Base-by-base conservation (phyloP, 2,888 invertebrate genomes). In the Lomographa bimaculata region DNA sequence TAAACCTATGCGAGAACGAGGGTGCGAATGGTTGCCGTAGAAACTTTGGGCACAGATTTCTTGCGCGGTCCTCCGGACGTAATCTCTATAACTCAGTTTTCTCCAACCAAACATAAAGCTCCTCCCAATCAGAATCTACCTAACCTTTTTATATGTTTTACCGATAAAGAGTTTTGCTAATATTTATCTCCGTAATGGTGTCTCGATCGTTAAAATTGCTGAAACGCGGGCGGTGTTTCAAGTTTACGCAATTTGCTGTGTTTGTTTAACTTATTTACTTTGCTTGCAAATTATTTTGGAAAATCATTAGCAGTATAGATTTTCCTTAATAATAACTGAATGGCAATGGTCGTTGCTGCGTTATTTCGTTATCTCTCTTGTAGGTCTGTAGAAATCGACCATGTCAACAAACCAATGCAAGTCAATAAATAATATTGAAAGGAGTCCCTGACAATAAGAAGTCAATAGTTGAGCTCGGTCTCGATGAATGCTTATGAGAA, bases 201-300 rank as follows among this genome's bases (percentile, higher is more conserved):
- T 42, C 42, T 42, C 30, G 42, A 23, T 37, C 36, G 42, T 43
- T 43, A 37, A 43, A 41, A 37, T 27, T 42, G 30, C 32, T 17
- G 16, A 30, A 46, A 29, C 38, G 41, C 41, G 34, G 37, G 46
- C 34, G 41, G 37, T 73, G 72, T 77, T 78, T 79, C 71, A 79
- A 78, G 75, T 79, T 79, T 77, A 71, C 76, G 64, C 74, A 74
- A 79, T 74, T 77, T 65, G 54, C 57, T 66, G 66, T 60, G 76
- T 76, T 78, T 78, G 56, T 78, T 66, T 74, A 76, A 72, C 73
- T 75, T 79, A 77, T 41, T 41, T 4, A 14, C 18, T 29, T 24
- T 29, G 35, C 17, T 10, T 72, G 65, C 72, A 77, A 77, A 78
- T 75, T 71, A 71, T 76, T 77, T 65, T 34, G 19, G 2, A 6